Base-by-base conservation (phyloP, 1,140 invertebrate species). In the Drosophila insularis region DNA sequence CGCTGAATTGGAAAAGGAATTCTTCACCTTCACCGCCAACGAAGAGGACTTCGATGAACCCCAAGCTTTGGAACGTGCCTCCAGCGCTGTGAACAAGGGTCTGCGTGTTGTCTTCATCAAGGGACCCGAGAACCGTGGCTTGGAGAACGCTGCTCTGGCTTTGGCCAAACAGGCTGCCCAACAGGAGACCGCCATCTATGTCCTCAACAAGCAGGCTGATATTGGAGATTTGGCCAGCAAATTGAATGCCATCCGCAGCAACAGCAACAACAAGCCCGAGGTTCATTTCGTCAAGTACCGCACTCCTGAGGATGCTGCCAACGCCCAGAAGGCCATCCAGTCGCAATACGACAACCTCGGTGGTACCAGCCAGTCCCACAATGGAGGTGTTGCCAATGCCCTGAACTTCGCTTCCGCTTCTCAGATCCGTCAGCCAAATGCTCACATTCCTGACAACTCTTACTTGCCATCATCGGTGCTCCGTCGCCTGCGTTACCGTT, bases 91-190 rank as follows among this genome's bases (percentile, higher is more conserved):
- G 27, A 84, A 84, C 77, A 84, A 85, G 77, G 80, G 80, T 31
- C 80, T 91, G 37, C 89, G 89, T 11, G 89, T 91, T 11, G 75
- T 91, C 56, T 90, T 91, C 79, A 89, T 91, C 58, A 90, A 90
- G 77, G 87, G 84, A 63, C 89, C 89, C 59, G 89, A 91, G 76
- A 89, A 90, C 74, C 69, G 72, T 72, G 89, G 89, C 7, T 37
- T 91, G 64, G 84, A 90, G 70, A 80, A 91, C 60, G 89, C 89
- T 23, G 89, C 89, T 2, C 53, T 90, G 60, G 73, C 86, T 23
- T 56, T 91, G 60, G 90, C 90, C 32, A 91, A 91, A 75, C 85
- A 89, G 72, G 85, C 85, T 76, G 76, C 81, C 35, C 73, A 91
- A 59, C 81, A 90, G 55, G 65, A 84, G 76, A 91, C 89, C 68